Percentiles rank a stretch among this genome's conserved stretches.
phyloP scores from a whole-genome alignment of 2,888 invertebrate species.

The Trachelus iudaicus region DNA sequence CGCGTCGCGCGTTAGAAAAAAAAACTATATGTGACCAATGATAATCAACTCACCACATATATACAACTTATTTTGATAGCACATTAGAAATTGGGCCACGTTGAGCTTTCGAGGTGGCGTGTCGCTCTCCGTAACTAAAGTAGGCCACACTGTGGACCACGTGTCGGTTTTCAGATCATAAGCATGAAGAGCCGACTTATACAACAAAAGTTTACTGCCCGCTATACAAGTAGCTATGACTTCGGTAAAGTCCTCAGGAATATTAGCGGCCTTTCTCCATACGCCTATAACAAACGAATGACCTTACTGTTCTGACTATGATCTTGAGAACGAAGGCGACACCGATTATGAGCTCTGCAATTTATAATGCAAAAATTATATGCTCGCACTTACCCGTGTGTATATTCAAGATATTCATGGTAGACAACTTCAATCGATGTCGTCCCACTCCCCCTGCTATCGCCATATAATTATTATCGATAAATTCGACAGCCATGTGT shows the following conservation, averaged over 20 bases:
- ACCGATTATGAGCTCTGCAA: too few species aligned
- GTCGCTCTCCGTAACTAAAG: background rate
- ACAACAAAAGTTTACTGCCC: conserved; percentile 38
- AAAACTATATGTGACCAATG: too few species aligned
- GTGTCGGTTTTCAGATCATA: conserved; percentile 33
- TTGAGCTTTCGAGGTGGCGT: too few species aligned
- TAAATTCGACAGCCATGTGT: conserved; percentile 49
- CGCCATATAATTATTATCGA: conserved; percentile 45
- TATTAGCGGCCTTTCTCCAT: conserved; percentile 37
- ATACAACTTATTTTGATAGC: conserved; percentile 17
- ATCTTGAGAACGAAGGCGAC: too few species aligned
- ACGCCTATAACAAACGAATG: conserved; percentile 23
- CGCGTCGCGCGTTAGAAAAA: conserved; percentile 3
- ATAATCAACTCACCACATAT: conserved; percentile 17
- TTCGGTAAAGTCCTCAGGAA: conserved; percentile 46
- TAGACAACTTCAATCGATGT: conserved; percentile 40
- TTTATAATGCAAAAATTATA: background rate
- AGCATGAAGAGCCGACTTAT: conserved; percentile 38
- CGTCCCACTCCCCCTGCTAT: conserved; percentile 49
- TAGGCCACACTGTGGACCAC: conserved; percentile 33
- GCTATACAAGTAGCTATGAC: conserved; percentile 42
- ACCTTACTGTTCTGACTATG: too few species aligned
- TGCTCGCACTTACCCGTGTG: conserved; percentile 35
- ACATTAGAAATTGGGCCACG: background rate
- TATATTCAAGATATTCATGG: conserved; percentile 45